Evolutionary conservation across 92 coral and sea anemone species (phyloP), one percentile per base, ranked within the genome.

Genomic region (Epizoanthus rinbou): DNA sequence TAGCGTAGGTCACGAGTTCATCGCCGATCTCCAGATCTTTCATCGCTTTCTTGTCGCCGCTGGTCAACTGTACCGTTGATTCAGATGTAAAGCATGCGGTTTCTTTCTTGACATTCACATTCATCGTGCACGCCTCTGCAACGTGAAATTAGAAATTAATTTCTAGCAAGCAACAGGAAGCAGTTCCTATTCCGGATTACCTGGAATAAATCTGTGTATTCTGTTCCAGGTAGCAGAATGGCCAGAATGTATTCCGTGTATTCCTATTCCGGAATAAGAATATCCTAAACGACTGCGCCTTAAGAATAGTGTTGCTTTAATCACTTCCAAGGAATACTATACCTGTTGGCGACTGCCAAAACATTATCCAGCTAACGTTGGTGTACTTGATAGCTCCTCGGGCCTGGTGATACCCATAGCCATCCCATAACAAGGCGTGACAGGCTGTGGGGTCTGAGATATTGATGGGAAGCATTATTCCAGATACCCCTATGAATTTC

Each of bases 331-430:
- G 3, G 3, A 50, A 8, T 22, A 0, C 6, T 28, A 28, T 2
- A 93, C 98, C 95, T 70, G 94, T 31, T 0, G 93, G 98, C 39
- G 98, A 86, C 31, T 90, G 91, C 98, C 98, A 93, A 75, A 93
- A 82, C 82, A 66, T 65, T 52, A 89, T 84, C 22, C 75, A 56
- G 17, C 82, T 33, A 66, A 93, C 35, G 81, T 87, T 70, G 37
- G 88, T 81, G 69, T 89, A 88, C n/a, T 78, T 69, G 21, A 91
- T 65, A 71, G 70, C 75, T 15, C 94, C 93, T 76, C 74, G 74
- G 2, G 88, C 93, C 57, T 91, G 94, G 57, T 88, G 90, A 69
- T 91, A 89, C 47, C 93, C 90, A 64, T 52, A 64, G 14, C 98
- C 92, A 62, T 93, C 83, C 98, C 98, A 93, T 37, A 93, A 71